Conservation (phyloP, 2,888 invertebrate genomes). For the Poecilus cupreus region DNA sequence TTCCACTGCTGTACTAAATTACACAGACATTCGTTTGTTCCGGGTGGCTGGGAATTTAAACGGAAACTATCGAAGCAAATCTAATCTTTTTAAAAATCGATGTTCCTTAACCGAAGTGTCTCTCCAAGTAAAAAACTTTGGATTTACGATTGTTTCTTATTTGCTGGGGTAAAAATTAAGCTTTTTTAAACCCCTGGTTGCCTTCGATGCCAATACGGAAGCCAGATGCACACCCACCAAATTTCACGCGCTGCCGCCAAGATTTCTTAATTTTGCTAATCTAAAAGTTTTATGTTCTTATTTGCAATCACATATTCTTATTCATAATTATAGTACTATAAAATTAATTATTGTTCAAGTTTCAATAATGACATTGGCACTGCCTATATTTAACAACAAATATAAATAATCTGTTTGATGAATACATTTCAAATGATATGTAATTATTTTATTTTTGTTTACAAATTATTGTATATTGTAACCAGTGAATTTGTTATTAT, state of each 20-base stretch:
- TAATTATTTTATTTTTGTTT: no score
- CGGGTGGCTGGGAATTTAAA: constrained; percentile 32
- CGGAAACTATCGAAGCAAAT: constrained; percentile 52
- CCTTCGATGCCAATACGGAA: constrained; percentile 40
- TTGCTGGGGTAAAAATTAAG: constrained; percentile 57
- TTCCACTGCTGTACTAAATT: background rate
- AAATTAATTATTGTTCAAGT: no score
- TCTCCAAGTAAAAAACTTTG: constrained; percentile 48
- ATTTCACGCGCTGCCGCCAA: background rate
- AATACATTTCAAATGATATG: no score
- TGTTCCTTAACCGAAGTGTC: constrained; percentile 54
- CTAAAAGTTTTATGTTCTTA: no score
- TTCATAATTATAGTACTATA: no score
- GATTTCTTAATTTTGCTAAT: background rate
- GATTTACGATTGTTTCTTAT: constrained; percentile 57
- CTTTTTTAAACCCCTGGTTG: constrained; percentile 54
- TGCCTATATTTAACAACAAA: no score
- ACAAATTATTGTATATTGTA: no score
- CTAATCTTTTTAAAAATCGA: constrained; percentile 55
- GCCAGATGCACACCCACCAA: background rate
- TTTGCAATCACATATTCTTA: no score
- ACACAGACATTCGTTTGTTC: constrained; percentile 10
- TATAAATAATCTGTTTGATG: no score
- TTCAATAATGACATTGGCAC: no score
- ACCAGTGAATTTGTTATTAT: no score